A percentile compares a stretch with the other conserved stretches of the same genome.
phyloP scores from a whole-genome alignment of 2,888 invertebrate species.

The Empis stercorea region DNA sequence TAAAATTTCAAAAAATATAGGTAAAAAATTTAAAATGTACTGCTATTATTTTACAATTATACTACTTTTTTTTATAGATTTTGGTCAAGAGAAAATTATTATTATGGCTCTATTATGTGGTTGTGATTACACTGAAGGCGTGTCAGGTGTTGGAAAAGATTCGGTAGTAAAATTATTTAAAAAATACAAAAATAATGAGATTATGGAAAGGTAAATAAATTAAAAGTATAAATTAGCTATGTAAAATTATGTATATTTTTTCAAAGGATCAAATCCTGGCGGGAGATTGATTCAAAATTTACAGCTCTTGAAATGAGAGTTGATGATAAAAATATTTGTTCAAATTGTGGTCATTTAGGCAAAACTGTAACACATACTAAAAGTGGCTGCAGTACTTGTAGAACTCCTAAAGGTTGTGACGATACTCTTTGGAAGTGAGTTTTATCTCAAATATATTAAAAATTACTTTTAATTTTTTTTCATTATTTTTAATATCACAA shows the following conservation, averaged over 20 bases:
- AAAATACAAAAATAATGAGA: slow-evolving; percentile 45
- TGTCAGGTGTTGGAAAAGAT: slow-evolving; percentile 66
- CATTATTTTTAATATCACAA: slow-evolving; percentile 24
- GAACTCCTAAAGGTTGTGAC: slow-evolving; percentile 47
- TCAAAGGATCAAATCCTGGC: slow-evolving; percentile 55
- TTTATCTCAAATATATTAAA: not conserved
- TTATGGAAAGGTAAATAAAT: slow-evolving; percentile 45
- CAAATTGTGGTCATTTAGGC: slow-evolving; percentile 59
- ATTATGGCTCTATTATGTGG: slow-evolving; percentile 75
- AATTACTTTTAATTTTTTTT: slow-evolving; percentile 1
- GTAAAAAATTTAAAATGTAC: slow-evolving; percentile 35
- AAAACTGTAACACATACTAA: slow-evolving; percentile 45
- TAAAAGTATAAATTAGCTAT: not conserved
- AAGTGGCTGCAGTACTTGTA: slow-evolving; percentile 53
- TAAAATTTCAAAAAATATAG: slow-evolving; percentile 47
- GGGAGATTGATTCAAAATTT: slow-evolving; percentile 41
- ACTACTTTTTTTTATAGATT: slow-evolving; percentile 33
- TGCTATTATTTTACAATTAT: no score
- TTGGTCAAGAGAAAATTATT: slow-evolving; percentile 72
- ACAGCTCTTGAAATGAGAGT: slow-evolving; percentile 41
- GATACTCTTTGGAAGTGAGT: slow-evolving; percentile 47
- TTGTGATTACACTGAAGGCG: slow-evolving; percentile 72
- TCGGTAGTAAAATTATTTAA: slow-evolving; percentile 60
- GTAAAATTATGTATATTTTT: not conserved
- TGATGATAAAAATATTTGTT: slow-evolving; percentile 48